phyloP scores from a whole-genome alignment of 2,113 vertebrate species.

The Notothenia rossii region DNA sequence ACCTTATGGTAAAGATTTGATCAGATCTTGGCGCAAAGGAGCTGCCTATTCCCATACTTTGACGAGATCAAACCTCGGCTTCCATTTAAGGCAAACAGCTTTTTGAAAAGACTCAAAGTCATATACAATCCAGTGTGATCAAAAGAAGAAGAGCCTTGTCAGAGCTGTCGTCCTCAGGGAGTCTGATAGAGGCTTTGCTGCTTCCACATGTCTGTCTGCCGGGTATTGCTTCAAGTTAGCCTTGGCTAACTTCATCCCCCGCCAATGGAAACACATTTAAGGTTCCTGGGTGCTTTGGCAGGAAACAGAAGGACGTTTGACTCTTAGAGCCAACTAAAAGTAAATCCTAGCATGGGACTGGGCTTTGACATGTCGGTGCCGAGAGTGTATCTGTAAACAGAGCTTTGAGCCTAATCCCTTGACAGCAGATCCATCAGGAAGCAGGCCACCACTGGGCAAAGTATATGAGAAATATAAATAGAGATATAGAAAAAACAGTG shows the following conservation, averaged over 20 bases:
- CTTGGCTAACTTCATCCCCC: constrained; percentile 20
- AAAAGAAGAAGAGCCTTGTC: constrained; percentile 33
- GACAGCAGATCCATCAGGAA: constrained; percentile 63
- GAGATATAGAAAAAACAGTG: background rate
- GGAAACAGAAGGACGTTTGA: constrained; percentile 28
- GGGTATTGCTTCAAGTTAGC: constrained; percentile 21
- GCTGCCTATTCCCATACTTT: constrained; percentile 90
- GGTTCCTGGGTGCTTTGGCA: constrained; percentile 21
- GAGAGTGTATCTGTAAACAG: constrained; percentile 43
- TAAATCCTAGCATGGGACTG: constrained; percentile 63
- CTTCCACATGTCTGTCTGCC: constrained; percentile 9
- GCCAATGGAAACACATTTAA: constrained; percentile 11
- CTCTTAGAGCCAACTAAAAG: constrained; percentile 45
- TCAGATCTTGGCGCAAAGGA: constrained; percentile 90
- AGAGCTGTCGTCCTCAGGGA: constrained; percentile 35
- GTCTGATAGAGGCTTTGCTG: constrained; percentile 27
- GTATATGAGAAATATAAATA: background rate
- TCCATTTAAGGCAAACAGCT: constrained; percentile 59
- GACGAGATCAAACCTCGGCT: constrained; percentile 54
- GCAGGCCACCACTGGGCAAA: constrained; percentile 51
- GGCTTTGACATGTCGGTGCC: constrained; percentile 42
- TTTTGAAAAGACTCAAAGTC: constrained; percentile 32
- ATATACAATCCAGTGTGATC: constrained; percentile 41
- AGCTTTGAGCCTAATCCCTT: constrained; percentile 76
- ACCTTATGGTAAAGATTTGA: constrained; percentile 90